Conservation (phyloP, 92 coral and sea anemone genomes). For the Parazoanthus atlanticus region DNA sequence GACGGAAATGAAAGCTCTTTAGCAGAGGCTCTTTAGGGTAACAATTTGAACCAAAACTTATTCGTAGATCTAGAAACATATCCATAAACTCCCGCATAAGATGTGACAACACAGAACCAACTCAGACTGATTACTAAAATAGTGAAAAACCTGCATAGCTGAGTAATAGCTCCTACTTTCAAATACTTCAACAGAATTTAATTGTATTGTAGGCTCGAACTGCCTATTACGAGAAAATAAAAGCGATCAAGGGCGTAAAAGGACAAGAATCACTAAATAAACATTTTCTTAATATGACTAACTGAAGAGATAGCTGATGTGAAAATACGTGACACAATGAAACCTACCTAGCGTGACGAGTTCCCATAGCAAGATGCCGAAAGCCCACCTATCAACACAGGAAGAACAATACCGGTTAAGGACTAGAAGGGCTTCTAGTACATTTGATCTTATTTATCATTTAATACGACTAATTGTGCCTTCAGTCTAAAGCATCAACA, state of each 20-base stretch:
- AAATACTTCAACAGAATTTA: no score
- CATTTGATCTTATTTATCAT: not conserved
- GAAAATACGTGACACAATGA: not conserved
- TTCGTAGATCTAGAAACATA: no score
- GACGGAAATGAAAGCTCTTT: no score
- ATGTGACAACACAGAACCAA: not conserved
- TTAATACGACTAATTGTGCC: not conserved
- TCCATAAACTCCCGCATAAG: no score
- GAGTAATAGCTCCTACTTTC: no score
- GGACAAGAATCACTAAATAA: not conserved
- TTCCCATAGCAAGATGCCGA: conserved; percentile 79
- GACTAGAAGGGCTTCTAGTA: not conserved
- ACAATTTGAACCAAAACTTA: not conserved
- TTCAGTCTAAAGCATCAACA: not conserved
- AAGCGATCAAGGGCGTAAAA: not conserved
- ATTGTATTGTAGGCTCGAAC: no score
- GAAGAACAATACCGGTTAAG: not conserved
- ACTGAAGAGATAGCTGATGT: no score
- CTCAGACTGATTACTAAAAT: not conserved
- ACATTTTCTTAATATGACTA: not conserved
- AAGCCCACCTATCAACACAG: conserved; percentile 64
- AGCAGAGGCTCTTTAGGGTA: no score
- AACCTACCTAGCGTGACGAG: conserved; percentile 72
- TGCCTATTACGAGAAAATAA: no score
- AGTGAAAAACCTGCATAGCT: not conserved